phyloP scores from a whole-genome alignment of 2,113 vertebrate species.

The Pogona vitticeps region DNA sequence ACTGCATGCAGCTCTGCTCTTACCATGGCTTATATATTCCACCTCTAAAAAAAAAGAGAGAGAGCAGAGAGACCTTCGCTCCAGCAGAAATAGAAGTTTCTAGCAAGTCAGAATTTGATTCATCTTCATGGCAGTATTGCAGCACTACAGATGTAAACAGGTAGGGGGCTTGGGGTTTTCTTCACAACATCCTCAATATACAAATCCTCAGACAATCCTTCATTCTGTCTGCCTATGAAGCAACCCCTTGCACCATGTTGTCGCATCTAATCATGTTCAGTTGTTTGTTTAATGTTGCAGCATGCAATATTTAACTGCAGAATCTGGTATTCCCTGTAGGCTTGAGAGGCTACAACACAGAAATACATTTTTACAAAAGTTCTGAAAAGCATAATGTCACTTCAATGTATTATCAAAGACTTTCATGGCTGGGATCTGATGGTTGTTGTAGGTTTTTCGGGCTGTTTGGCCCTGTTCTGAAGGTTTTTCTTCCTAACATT shows the following conservation, averaged over 20 bases:
- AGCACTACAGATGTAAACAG: neutral
- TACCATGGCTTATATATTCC: conserved; percentile 4
- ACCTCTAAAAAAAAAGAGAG: neutral
- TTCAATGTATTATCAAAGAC: no score
- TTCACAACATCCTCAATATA: neutral
- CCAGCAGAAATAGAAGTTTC: neutral
- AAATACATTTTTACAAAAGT: conserved; percentile 20
- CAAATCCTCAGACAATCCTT: neutral
- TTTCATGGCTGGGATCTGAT: no score
- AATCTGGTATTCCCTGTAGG: neutral
- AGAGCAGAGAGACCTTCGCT: neutral
- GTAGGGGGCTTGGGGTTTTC: neutral
- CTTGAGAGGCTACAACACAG: neutral
- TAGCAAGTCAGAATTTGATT: conserved; percentile 17
- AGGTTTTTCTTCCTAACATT: no score
- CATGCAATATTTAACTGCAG: neutral
- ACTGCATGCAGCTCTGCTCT: neutral
- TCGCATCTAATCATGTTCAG: neutral
- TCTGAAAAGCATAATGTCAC: conserved; percentile 23
- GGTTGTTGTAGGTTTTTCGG: no score
- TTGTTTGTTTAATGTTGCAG: neutral
- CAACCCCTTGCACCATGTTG: neutral
- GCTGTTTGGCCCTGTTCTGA: no score
- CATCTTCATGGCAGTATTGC: conserved; percentile 2
- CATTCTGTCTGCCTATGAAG: neutral